Base-by-base conservation (phyloP, 2,797 vertebrate genomes). In the Mallotus villosus region DNA sequence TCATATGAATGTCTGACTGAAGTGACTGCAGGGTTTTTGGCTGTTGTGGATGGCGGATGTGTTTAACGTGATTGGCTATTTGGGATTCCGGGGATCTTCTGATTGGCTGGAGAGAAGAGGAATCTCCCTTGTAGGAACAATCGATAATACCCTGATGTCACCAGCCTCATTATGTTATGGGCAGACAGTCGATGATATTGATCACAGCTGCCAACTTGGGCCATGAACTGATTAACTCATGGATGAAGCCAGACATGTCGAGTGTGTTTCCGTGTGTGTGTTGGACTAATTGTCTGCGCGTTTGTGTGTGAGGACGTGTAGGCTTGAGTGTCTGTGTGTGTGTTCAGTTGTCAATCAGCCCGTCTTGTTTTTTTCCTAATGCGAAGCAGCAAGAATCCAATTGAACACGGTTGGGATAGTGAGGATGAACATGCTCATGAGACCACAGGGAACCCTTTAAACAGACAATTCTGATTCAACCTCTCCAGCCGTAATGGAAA, bases 161-260 rank as follows among this genome's bases (percentile, higher is more conserved):
- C 58, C 65, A 69, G 24, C 70, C 63, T 46, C 37, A 57, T 64
- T 53, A 68, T 67, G 64, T 62, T 71, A 81, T 72, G 57, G 57
- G 46, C 67, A 25, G 2, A 46, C 27, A 72, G 76, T 83, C 67
- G 74, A 61, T 77, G 11, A n/a, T 25, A 57, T 74, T 68, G 68
- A 71, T 27, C 68, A 60, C 58, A 21, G 16, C 8, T 55, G 58
- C 59, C 59, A 65, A 16, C 24, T 16, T 62, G 7, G 75, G 37
- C 32, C 7, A 25, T 41, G 55, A 22, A 53, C 34, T 66, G 65
- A 62, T 27, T 58, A 68, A 58, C n/a, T 37, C 67, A 46, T 14
- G 4, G n/a, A 14, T n/a, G 5, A 55, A 21, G 32, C 6, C 41
- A 32, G 34, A 63, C 32, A 27, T 19, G 32, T 11, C 6, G 1